Percentiles rank a stretch among this genome's conserved stretches.
Conservation (phyloP, 2,113 vertebrate species). For the Arenaria interpres region DNA sequence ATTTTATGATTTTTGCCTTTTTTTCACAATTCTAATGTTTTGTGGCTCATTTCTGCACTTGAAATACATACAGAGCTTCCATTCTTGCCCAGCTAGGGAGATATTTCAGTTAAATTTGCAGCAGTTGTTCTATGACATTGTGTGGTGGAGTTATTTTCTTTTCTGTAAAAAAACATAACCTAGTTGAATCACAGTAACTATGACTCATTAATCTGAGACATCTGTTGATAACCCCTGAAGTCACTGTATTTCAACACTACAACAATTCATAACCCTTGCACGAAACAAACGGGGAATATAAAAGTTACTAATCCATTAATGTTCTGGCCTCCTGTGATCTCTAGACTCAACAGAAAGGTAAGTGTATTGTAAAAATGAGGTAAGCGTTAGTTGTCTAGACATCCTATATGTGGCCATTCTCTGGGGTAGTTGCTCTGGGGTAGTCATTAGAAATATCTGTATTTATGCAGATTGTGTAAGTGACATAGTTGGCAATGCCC, state of each 20-base stretch:
- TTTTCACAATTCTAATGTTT: not conserved
- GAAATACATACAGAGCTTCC: not conserved
- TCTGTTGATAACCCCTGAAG: conserved; percentile 53
- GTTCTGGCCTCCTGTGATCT: conserved; percentile 4
- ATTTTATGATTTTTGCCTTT: not conserved
- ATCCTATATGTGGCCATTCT: not conserved
- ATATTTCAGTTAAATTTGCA: not conserved
- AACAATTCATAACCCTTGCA: not conserved
- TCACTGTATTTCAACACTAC: conserved; percentile 12
- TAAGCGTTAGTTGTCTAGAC: not conserved
- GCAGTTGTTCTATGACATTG: not conserved
- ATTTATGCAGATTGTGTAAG: not conserved
- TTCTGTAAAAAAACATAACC: not conserved
- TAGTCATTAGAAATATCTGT: not conserved
- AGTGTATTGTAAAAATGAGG: not conserved
- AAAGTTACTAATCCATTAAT: not conserved
- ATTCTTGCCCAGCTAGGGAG: not conserved
- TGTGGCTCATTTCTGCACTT: not conserved
- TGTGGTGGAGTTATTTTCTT: not conserved
- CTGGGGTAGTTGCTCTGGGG: not conserved
- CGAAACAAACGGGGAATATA: not conserved
- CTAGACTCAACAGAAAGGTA: not conserved
- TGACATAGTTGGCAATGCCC: not conserved
- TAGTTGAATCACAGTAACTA: not conserved
- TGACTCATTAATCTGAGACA: conserved; percentile 51